Conservation (phyloP, 2,113 vertebrate species). For the Bostrychus sinensis region DNA sequence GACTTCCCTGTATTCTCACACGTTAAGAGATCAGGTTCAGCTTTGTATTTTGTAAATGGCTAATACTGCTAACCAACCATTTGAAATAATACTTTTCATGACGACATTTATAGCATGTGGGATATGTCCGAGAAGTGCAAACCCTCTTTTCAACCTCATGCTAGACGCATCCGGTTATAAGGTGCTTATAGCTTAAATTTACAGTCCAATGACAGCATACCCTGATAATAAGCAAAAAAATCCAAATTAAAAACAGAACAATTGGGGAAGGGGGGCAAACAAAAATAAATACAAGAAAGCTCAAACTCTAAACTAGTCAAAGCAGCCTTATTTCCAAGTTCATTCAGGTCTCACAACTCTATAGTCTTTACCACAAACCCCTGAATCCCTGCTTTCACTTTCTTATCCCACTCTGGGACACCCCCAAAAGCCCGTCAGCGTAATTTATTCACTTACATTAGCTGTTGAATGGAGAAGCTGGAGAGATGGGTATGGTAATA, state of each 20-base stretch:
- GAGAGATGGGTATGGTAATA: slow-evolving; percentile 83
- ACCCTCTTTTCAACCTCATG: slow-evolving; percentile 69
- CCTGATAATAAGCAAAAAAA: slow-evolving; percentile 75
- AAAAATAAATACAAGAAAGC: slow-evolving; percentile 68
- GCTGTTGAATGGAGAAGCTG: slow-evolving; percentile 85
- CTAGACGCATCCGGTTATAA: slow-evolving; percentile 71
- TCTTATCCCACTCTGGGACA: slow-evolving; percentile 59
- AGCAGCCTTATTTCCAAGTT: slow-evolving; percentile 59
- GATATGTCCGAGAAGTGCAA: slow-evolving; percentile 55
- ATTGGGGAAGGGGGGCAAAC: slow-evolving; percentile 60
- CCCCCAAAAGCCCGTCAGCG: slow-evolving; percentile 74
- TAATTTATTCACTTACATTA: slow-evolving; percentile 85
- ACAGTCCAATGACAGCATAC: slow-evolving; percentile 77
- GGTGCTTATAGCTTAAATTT: slow-evolving; percentile 80
- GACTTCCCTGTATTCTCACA: slow-evolving; percentile 43
- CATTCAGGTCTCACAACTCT: slow-evolving; percentile 47
- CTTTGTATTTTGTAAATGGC: slow-evolving; percentile 47
- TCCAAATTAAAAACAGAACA: slow-evolving; percentile 60
- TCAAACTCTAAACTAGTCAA: slow-evolving; percentile 55
- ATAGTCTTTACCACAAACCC: slow-evolving; percentile 28
- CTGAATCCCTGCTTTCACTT: slow-evolving; percentile 41
- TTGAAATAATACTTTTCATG: slow-evolving; percentile 60
- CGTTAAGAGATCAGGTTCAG: slow-evolving; percentile 47
- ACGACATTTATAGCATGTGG: slow-evolving; percentile 40
- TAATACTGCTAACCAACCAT: slow-evolving; percentile 73